Base-by-base conservation (phyloP, 2,888 invertebrate genomes). In the Gnatocerus cornutus region DNA sequence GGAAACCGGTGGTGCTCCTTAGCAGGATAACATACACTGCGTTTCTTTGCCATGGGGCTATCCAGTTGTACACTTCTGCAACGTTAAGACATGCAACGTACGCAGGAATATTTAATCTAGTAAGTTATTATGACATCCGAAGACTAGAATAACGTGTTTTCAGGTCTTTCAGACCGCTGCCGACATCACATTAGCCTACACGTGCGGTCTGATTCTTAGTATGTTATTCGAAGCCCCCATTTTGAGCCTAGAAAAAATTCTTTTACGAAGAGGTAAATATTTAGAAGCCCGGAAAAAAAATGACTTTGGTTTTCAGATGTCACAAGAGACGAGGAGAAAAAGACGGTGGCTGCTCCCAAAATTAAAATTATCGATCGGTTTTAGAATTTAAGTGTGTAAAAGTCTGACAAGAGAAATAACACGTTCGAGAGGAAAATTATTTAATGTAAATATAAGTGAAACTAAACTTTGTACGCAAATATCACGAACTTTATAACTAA, bases 191-290 rank as follows among this genome's bases (percentile, higher is more conserved):
- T 58, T 82, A 5, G 77, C 80, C 4, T 82, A 80, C 63, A 39
- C 74, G 6, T 70, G 77, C 29, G 82, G 80, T 7, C 76, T 82
- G 27, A 48, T 77, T 21, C 62, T 82, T 3, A 77, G 78, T 10
- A 72, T 82, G 73, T 33, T 79, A 3, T 81, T 80, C 53, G 82
- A 82, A 71, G 76, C 80, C 10, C 82, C 82, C 4, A 74, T 81
- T 46, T 74, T 82, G 56, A 76, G 74, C 5, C 43, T 82, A n/a
- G 82, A 82, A 68, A 82, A 81, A 74, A 39, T 67, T 13, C 8
- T 63, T 30, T 45, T 68, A 7, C 8, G 30, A 27, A 55, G 13
- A 63, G 59, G 52, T 66, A 58, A 5, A 7, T 5, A 41, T 1
- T 3, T 2, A 41, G 2, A 16, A 37, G 13, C n/a, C n/a, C n/a